Base-by-base conservation (phyloP, 2,113 vertebrate species). In the Trinectes maculatus region DNA sequence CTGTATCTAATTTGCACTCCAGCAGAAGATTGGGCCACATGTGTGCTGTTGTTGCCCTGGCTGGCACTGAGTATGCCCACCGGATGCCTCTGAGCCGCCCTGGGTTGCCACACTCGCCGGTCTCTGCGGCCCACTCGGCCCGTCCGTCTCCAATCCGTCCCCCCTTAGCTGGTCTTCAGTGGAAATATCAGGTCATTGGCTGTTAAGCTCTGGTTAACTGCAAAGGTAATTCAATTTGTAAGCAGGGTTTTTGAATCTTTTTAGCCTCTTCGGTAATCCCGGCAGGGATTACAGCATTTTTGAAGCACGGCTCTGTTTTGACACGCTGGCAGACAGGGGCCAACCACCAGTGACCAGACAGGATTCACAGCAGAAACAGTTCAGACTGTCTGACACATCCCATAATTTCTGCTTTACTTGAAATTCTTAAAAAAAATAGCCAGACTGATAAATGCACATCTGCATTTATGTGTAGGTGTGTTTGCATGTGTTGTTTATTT, bases 181-280 rank as follows among this genome's bases (percentile, higher is more conserved):
- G 85, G 82, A 91, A 89, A 88, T 89, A 90, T 85, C 87, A 89
- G 91, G 89, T 92, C 87, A 91, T 89, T 90, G 90, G 75, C 87
- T 91, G 84, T 84, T 91, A 90, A 90, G 89, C 88, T 91, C 85
- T 90, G 86, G 89, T 90, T 92, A 90, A 91, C 90, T 88, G 85
- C 89, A 93, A 91, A 90, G 89, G 85, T 92, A 91, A 92, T 92
- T 92, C 87, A 86, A 91, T 92, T 92, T 92, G 85, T 83, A 87
- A 89, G 87, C 87, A 90, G 89, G 85, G 80, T 89, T 92, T 93
- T 91, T 89, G 84, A 85, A 86, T 87, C 85, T 89, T 93, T 90
- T 90, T 83, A 87, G 89, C 81, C 80, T 87, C 80, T 82, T 88
- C 52, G 66, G 83, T 91, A 90, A 89, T 86, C 83, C 85, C 69